Evolutionary conservation across 92 coral and sea anemone genomes (phyloP).

Genomic region (Pocillopora grandis): DNA sequence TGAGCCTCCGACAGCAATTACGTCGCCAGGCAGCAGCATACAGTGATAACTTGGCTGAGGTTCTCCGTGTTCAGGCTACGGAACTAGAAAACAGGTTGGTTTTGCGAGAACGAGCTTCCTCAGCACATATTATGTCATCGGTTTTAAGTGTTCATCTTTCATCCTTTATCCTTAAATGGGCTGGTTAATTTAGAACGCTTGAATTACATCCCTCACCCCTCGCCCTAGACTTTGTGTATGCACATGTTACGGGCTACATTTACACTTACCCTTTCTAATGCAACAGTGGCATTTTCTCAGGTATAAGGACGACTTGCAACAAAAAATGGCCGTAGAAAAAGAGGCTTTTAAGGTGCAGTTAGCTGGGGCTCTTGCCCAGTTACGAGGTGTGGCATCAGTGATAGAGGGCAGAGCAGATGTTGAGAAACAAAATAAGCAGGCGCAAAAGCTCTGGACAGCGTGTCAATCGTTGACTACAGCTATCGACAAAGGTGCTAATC

Average conservation of each 20-base stretch:
- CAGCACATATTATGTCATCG: neutral
- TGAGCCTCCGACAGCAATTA: conserved; percentile 84
- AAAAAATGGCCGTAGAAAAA: conserved; percentile 59
- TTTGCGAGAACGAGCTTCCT: neutral
- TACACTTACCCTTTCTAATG: neutral
- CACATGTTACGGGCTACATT: neutral
- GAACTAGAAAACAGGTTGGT: conserved; percentile 82
- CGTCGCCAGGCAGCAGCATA: conserved; percentile 99
- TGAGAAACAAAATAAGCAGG: conserved; percentile 76
- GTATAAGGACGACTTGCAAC: conserved; percentile 55
- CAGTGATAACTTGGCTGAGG: conserved; percentile 93
- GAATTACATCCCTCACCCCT: too few species aligned
- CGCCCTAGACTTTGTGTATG: too few species aligned
- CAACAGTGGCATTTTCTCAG: conserved; percentile 10
- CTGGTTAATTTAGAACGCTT: too few species aligned
- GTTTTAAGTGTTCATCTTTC: too few species aligned
- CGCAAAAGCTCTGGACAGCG: conserved; percentile 93
- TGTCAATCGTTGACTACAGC: conserved; percentile 91
- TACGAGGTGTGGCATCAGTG: conserved; percentile 83
- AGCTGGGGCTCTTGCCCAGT: conserved; percentile 71
- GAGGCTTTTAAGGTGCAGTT: conserved; percentile 71
- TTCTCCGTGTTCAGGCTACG: conserved; percentile 81
- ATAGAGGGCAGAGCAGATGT: conserved; percentile 79
- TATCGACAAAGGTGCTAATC: conserved; percentile 57
- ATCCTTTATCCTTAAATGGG: too few species aligned